Evolutionary conservation across 1,140 invertebrate genomes (phyloP), one percentile per base, ranked within the genome.

Genomic region (Drosophila rufa): DNA sequence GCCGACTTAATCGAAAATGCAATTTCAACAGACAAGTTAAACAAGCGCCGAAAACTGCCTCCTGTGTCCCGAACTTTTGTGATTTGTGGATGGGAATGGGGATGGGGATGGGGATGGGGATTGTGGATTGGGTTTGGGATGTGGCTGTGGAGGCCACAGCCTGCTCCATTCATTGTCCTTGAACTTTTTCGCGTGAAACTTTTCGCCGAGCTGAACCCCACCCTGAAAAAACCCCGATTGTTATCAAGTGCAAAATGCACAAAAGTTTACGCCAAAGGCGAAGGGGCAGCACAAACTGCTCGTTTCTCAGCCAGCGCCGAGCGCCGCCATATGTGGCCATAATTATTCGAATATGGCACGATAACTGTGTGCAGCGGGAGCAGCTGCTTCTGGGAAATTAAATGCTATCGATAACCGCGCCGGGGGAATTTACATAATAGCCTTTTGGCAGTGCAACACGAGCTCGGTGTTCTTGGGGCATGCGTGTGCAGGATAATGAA

Each of bases 241-340:
- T 85, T 90, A 90, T 90, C 85, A 90, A 76, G 82, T 90, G 64
- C 78, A 85, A 81, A 85, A 75, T 85, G 86, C 86, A 86, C 83
- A 90, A 90, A 90, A 71, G 74, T 82, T 84, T 73, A 67, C 61
- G 43, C 38, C 42, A 61, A 47, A 67, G 40, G 61, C 51, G 57
- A 40, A 40, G 48, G 55, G 50, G 50, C 14, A 43, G 19, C n/a
- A 38, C 45, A 65, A 67, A 70, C 71, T 90, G 81, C 64, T 84
- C 80, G 68, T 81, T 85, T 80, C 64, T 55, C 67, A 67, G 53
- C 42, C 45, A 36, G 27, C 5, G 27, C 27, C 38, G 36, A 62
- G 43, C 45, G 43, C 55, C 47, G 40, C 70, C 84, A 89, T 84
- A 90, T 89, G 85, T 89, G 81, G 73, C 60, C 62, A 79, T 87